These are phyloP conservation scores for Machaerirhynchus nigripectus DNA, from an alignment of 2,113 vertebrate species.

Conservation along the genomic window DNA sequence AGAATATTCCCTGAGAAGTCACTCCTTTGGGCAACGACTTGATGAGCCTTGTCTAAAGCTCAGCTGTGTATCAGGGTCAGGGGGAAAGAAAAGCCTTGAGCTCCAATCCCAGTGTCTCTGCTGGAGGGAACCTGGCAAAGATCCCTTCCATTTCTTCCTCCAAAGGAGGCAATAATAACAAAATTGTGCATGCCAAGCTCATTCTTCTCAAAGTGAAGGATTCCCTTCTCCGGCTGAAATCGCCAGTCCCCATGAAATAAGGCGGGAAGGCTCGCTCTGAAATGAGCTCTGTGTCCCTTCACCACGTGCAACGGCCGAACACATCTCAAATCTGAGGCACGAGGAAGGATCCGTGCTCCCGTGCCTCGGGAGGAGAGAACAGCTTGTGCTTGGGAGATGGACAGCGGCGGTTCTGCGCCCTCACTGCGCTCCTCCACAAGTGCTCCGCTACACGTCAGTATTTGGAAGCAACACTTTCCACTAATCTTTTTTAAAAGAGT, in stretches of 20 bases:
- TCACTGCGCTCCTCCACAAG: background rate
- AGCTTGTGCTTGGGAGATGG: background rate
- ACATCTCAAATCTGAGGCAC: background rate
- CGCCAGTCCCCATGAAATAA: background rate
- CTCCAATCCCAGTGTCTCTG: background rate
- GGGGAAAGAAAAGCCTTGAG: background rate
- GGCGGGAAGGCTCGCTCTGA: background rate
- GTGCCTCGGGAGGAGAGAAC: background rate
- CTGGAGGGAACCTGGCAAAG: background rate
- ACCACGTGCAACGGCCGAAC: background rate
- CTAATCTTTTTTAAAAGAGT: background rate
- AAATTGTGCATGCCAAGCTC: background rate
- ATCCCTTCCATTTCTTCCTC: background rate
- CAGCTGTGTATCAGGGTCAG: background rate
- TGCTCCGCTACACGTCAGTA: background rate
- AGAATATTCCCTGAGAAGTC: background rate
- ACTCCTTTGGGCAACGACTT: background rate
- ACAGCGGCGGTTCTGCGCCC: background rate
- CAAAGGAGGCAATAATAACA: background rate
- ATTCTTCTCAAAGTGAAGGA: background rate
- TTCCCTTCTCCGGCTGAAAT: background rate
- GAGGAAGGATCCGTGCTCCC: background rate
- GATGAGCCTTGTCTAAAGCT: background rate
- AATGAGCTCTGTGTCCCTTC: background rate
- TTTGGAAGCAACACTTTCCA: background rate